These are phyloP conservation scores for Philopotamus ludificatus DNA, from an alignment of 1,140 invertebrate genomes.

Conservation along the genomic window DNA sequence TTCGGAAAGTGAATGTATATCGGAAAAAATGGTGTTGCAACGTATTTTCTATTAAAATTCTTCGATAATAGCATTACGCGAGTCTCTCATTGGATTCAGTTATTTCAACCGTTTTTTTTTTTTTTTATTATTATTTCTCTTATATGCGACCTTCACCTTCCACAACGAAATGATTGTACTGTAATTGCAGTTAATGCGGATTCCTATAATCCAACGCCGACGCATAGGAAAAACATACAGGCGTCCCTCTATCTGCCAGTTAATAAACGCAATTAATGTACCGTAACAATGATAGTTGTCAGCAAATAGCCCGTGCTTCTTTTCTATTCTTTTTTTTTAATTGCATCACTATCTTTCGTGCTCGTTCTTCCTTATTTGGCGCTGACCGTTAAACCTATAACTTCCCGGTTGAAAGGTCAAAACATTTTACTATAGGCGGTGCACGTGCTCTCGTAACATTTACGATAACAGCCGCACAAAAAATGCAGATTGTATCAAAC, in stretches of 20 bases:
- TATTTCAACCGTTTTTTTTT: neutral
- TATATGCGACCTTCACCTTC: neutral
- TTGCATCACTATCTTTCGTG: conserved; percentile 19
- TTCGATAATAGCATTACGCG: no score
- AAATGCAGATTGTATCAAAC: no score
- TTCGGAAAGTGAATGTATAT: neutral
- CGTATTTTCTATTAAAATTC: neutral
- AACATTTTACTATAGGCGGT: conserved; percentile 11
- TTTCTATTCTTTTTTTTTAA: conserved; percentile 8
- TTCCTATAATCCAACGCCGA: neutral
- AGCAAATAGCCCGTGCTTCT: neutral
- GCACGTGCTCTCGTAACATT: neutral
- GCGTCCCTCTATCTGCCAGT: neutral
- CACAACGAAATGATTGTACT: neutral
- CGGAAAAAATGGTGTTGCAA: neutral
- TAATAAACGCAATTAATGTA: conserved; percentile 11
- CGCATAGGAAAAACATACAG: neutral
- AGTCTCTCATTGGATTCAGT: no score
- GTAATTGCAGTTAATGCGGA: neutral
- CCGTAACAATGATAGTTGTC: conserved; percentile 5
- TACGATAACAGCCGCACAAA: neutral
- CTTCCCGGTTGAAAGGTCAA: conserved; percentile 27
- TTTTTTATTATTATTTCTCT: neutral
- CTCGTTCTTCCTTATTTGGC: conserved; percentile 23
- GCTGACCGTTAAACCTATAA: conserved; percentile 22